Percentiles rank a stretch among this genome's conserved stretches.
Evolutionary conservation across 2,797 vertebrate genomes (phyloP).

Genomic region (Apodemus agrarius): DNA sequence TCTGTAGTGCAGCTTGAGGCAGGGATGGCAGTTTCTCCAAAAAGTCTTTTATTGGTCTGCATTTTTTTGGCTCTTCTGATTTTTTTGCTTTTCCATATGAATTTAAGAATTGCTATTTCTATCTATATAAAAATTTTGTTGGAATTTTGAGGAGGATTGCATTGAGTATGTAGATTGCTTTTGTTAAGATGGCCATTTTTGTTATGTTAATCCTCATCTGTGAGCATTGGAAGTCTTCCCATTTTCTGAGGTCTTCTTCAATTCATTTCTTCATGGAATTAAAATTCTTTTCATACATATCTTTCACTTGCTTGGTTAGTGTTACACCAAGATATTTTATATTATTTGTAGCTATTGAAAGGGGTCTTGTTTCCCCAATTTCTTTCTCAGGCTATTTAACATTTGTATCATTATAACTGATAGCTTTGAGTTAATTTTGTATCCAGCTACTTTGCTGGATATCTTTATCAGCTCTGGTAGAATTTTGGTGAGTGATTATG

Average conservation of each 20-base stretch:
- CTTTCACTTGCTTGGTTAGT: background rate
- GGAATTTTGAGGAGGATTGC: background rate
- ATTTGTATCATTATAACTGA: too few relatives aligned
- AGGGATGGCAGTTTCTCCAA: background rate
- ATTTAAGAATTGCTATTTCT: background rate
- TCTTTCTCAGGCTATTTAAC: background rate
- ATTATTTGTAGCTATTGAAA: background rate
- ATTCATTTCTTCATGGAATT: background rate
- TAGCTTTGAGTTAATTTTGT: background rate
- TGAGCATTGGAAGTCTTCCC: background rate
- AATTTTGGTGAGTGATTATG: background rate
- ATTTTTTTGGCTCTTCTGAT: too few relatives aligned
- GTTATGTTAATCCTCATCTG: background rate
- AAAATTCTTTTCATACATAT: background rate
- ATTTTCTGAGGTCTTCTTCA: background rate
- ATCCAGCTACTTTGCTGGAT: background rate
- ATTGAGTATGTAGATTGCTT: background rate
- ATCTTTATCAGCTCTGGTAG: background rate
- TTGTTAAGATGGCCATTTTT: background rate
- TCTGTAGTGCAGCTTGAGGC: background rate
- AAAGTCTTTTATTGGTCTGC: background rate
- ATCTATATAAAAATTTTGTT: background rate
- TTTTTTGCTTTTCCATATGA: background rate
- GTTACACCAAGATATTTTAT: background rate
- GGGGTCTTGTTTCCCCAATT: background rate